phyloP scores from a whole-genome alignment of 2,797 vertebrate species.

The Hypotaenidia philippensis region DNA sequence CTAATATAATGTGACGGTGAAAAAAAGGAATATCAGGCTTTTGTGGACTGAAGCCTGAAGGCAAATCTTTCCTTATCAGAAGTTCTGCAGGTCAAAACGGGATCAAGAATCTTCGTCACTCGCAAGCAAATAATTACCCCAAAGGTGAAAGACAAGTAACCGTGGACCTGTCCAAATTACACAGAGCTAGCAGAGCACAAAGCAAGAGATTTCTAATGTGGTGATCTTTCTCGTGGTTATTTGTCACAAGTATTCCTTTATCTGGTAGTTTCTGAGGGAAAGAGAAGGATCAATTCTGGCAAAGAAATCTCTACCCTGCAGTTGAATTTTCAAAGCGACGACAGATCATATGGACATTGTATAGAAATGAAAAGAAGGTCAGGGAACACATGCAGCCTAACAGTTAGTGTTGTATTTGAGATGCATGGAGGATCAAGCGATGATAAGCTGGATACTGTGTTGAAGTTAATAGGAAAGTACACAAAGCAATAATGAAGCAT shows the following conservation, averaged over 20 bases:
- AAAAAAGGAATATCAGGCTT: slow-evolving; percentile 40
- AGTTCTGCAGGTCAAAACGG: slow-evolving; percentile 55
- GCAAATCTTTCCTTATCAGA: slow-evolving; percentile 53
- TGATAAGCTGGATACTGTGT: background rate
- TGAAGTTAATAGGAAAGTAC: slow-evolving; percentile 35
- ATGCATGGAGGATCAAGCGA: slow-evolving; percentile 31
- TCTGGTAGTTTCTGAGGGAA: slow-evolving; percentile 51
- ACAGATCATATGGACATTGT: slow-evolving; percentile 42
- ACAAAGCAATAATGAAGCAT: slow-evolving; percentile 16
- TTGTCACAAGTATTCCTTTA: slow-evolving; percentile 62
- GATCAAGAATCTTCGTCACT: slow-evolving; percentile 44
- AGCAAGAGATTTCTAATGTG: slow-evolving; percentile 34
- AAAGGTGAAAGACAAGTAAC: slow-evolving; percentile 65
- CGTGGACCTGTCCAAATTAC: slow-evolving; percentile 44
- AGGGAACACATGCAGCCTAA: slow-evolving; percentile 36
- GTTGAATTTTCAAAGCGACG: slow-evolving; percentile 61
- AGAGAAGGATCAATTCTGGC: slow-evolving; percentile 62
- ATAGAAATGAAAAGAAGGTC: slow-evolving; percentile 60
- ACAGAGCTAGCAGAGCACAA: slow-evolving; percentile 9
- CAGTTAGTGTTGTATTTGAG: slow-evolving; percentile 31
- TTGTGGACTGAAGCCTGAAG: slow-evolving; percentile 25
- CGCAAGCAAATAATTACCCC: slow-evolving; percentile 62
- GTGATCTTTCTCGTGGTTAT: slow-evolving; percentile 52
- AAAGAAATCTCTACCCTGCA: slow-evolving; percentile 43
- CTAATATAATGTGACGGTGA: background rate